Conservation (phyloP, 2,113 vertebrate species). For the Phrynosoma platyrhinos region DNA sequence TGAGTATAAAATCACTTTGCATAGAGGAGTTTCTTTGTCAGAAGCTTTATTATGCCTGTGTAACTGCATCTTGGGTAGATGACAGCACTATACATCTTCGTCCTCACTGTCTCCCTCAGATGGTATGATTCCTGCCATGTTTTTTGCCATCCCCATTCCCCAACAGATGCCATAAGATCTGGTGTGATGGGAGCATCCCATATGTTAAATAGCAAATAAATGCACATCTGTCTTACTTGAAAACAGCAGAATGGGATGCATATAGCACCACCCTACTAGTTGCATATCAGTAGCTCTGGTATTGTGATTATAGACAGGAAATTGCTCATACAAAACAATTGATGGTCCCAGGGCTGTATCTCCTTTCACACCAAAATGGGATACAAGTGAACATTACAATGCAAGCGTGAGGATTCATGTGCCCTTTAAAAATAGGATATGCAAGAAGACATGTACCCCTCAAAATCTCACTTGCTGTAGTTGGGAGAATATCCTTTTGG, state of each 20-base stretch:
- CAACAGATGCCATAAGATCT: not conserved
- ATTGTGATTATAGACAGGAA: not conserved
- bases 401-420: not conserved
- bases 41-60: too few species aligned
- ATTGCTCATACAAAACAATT: too few species aligned
- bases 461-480: not conserved
- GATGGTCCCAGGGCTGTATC: not conserved
- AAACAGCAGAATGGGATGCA: not conserved
- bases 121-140: not conserved
- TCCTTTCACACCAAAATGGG: not conserved
- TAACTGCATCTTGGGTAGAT: not conserved
- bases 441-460: too few species aligned
- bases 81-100: not conserved
- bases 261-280: not conserved
- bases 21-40: too few species aligned
- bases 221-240: not conserved
- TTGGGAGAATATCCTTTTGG: slow-evolving; percentile 41
- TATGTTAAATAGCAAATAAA: not conserved
- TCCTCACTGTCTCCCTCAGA: not conserved
- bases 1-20: too few species aligned
- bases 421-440: not conserved
- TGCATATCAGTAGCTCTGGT: not conserved
- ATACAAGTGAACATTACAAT: not conserved
- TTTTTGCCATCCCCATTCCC: not conserved
- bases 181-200: not conserved